Evolutionary conservation across 1,140 invertebrate species (phyloP).

Genomic region (Oryzaephilus surinamensis): DNA sequence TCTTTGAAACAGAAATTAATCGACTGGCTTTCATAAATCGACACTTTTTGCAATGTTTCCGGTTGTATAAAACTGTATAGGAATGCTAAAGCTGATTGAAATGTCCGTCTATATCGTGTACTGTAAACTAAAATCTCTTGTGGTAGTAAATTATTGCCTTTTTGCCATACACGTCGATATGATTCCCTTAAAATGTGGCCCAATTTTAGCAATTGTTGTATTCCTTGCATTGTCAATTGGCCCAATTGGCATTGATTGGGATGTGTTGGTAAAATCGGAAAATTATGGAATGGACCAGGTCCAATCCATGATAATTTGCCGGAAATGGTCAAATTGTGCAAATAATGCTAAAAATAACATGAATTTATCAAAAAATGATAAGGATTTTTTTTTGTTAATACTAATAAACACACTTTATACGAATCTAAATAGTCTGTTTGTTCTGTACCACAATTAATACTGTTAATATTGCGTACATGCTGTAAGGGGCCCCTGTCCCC

Average conservation of each 20-base stretch:
- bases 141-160: slow-evolving; percentile 30
- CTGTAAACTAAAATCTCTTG: slow-evolving; percentile 64
- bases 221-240: slow-evolving; percentile 55
- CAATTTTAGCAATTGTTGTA: slow-evolving; percentile 60
- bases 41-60: slow-evolving; percentile 39
- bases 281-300: slow-evolving; percentile 71
- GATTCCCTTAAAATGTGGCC: slow-evolving; percentile 59
- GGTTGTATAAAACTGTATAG: slow-evolving; percentile 62
- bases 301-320: slow-evolving; percentile 59
- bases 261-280: slow-evolving; percentile 58
- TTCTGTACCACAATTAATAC: slow-evolving; percentile 59
- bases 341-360: slow-evolving; percentile 39
- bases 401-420: slow-evolving; percentile 25
- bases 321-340: slow-evolving; percentile 46
- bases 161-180: slow-evolving; percentile 44
- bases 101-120: slow-evolving; percentile 76
- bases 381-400: not conserved
- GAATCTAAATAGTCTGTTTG: slow-evolving; percentile 23
- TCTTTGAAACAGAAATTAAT: slow-evolving; percentile 77
- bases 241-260: slow-evolving; percentile 51
- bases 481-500: slow-evolving; percentile 78
- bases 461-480: slow-evolving; percentile 62
- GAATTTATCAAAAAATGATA: not conserved
- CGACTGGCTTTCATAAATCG: slow-evolving; percentile 61
- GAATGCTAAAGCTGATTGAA: slow-evolving; percentile 76